Evolutionary conservation across 2,797 vertebrate species (phyloP).

Genomic region (Coluber constrictor): DNA sequence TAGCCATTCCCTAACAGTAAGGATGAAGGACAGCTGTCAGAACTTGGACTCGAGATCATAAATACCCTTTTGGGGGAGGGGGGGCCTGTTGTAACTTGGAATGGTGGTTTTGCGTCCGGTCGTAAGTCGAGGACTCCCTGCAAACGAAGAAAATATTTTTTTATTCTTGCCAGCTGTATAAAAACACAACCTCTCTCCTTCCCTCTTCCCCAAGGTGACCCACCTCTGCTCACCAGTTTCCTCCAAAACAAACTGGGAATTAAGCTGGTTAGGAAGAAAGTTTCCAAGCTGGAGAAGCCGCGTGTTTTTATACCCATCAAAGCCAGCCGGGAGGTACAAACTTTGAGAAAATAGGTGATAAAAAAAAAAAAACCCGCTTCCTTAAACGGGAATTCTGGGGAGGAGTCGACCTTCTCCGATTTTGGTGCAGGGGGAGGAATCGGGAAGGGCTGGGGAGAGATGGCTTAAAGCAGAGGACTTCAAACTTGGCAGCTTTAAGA

Average conservation of each 20-base stretch:
- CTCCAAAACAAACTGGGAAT: conserved; percentile 80
- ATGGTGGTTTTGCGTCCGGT: not conserved
- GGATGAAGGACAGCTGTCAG: not conserved
- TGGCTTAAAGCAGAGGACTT: too few relatives aligned
- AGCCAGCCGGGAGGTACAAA: conserved; percentile 74
- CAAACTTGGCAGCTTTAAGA: too few relatives aligned
- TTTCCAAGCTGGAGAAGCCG: conserved; percentile 47
- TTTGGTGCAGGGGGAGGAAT: not conserved
- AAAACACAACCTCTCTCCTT: not conserved
- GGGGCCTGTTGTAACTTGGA: not conserved
- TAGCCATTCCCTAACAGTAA: too few relatives aligned
- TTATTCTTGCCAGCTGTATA: not conserved
- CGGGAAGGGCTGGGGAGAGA: not conserved
- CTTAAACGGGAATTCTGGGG: not conserved
- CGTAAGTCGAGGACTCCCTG: not conserved
- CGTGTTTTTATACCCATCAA: conserved; percentile 65
- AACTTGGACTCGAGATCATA: not conserved
- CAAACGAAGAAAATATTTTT: not conserved
- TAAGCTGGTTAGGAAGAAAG: conserved; percentile 69
- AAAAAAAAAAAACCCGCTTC: too few relatives aligned
- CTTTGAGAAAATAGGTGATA: not conserved
- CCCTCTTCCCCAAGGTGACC: conserved; percentile 68
- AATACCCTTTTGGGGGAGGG: not conserved
- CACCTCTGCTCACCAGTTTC: conserved; percentile 74
- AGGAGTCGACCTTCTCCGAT: rapidly evolving